Evolutionary conservation across 2,113 vertebrate species (phyloP).

Genomic region (Neogobius melanostomus): DNA sequence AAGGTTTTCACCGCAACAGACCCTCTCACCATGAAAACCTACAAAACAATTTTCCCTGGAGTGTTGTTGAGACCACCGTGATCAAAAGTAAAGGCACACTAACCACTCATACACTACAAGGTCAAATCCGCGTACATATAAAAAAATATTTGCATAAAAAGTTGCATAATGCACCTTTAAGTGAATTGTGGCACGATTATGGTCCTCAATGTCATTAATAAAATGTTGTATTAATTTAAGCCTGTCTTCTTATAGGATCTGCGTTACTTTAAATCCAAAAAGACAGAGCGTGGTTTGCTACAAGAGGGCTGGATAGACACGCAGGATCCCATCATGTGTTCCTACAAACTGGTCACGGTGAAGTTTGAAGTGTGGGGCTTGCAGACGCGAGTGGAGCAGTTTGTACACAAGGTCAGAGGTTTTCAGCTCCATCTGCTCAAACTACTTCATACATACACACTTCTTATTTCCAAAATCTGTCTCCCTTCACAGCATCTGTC

Average conservation of each 20-base stretch:
- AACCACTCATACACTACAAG: too few species aligned
- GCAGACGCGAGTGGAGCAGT: slow-evolving; percentile 97
- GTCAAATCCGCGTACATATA: too few species aligned
- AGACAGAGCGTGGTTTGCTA: slow-evolving; percentile 88
- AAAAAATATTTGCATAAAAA: too few species aligned
- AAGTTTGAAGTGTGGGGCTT: slow-evolving; percentile 99
- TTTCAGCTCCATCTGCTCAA: slow-evolving; percentile 21
- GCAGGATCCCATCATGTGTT: slow-evolving; percentile 97
- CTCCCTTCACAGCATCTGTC: slow-evolving; percentile 26
- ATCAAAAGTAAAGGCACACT: too few species aligned
- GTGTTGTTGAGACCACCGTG: too few species aligned
- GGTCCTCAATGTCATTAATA: too few species aligned
- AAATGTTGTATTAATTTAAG: too few species aligned
- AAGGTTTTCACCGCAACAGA: too few species aligned
- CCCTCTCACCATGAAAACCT: too few species aligned
- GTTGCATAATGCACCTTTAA: too few species aligned
- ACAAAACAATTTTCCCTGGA: too few species aligned
- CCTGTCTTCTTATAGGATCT: slow-evolving; percentile 80
- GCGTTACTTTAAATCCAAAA: slow-evolving; percentile 91
- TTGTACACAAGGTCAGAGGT: slow-evolving; percentile 91
- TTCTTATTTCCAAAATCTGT: slow-evolving; percentile 39
- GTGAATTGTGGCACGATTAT: too few species aligned
- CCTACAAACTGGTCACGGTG: slow-evolving; percentile 96
- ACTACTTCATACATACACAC: slow-evolving; percentile 6
- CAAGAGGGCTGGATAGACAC: slow-evolving; percentile 92